A percentile compares a stretch with the other conserved stretches of the same genome.
phyloP scores from a whole-genome alignment of 2,113 vertebrate genomes.

The Orcinus orca region DNA sequence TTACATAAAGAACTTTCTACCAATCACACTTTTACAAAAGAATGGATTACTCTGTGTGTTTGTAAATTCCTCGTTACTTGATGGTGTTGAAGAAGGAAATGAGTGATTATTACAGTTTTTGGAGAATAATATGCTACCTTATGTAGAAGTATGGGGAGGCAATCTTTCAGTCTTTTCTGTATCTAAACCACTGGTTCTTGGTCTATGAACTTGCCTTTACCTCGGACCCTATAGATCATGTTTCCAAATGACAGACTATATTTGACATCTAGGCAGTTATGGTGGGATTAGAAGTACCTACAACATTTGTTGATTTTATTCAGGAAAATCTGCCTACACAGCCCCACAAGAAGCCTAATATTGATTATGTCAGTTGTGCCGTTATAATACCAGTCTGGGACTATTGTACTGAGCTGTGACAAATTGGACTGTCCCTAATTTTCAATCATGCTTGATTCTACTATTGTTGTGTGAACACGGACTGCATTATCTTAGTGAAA shows the following conservation, averaged over 20 bases:
- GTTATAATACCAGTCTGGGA: not conserved
- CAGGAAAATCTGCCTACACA: not conserved
- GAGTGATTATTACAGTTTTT: not conserved
- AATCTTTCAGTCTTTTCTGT: not conserved
- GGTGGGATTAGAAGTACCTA: not conserved
- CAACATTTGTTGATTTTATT: slow-evolving; percentile 16
- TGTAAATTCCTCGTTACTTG: not conserved
- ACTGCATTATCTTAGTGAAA: not conserved
- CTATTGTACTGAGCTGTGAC: not conserved
- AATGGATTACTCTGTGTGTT: not conserved
- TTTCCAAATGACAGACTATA: not conserved
- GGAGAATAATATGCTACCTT: not conserved
- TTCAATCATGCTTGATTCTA: slow-evolving; percentile 35
- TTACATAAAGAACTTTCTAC: not conserved
- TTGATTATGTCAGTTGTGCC: slow-evolving; percentile 31
- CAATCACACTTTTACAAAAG: not conserved
- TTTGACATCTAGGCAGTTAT: not conserved
- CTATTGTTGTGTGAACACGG: slow-evolving; percentile 30
- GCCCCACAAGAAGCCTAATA: not conserved
- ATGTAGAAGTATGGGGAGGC: not conserved
- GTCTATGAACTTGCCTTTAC: not conserved
- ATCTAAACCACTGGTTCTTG: not conserved
- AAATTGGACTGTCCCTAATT: slow-evolving; percentile 48
- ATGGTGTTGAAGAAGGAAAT: not conserved
- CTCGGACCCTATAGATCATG: not conserved